Conservation (phyloP, 2,113 vertebrate species). For the Sula dactylatra region DNA sequence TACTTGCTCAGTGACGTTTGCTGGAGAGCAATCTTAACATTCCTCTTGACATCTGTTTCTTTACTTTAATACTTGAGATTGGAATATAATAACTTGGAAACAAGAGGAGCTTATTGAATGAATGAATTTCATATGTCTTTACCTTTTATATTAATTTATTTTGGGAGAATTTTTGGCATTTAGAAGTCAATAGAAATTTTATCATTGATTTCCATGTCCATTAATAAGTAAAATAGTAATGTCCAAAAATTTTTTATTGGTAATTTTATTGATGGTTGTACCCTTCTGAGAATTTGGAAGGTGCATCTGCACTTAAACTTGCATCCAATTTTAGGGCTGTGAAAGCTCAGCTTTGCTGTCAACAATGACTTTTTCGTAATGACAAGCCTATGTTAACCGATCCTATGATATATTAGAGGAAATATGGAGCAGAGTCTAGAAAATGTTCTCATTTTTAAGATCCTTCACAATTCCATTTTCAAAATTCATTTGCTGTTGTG, state of each 20-base stretch:
- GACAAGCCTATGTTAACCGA: background rate
- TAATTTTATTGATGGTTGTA: background rate
- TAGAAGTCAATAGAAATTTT: background rate
- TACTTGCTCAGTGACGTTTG: background rate
- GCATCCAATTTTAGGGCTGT: background rate
- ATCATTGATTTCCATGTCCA: background rate
- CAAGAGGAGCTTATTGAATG: background rate
- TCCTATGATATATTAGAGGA: background rate
- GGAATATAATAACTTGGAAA: background rate
- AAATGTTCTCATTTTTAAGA: background rate
- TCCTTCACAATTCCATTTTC: background rate
- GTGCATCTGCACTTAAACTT: background rate
- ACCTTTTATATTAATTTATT: background rate
- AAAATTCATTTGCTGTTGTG: background rate
- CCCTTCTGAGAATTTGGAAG: background rate
- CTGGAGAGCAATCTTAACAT: background rate
- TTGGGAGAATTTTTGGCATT: background rate
- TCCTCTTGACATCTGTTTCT: background rate
- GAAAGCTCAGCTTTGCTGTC: background rate
- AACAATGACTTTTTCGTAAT: background rate
- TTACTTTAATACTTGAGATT: background rate
- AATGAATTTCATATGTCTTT: background rate
- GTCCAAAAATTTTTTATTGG: fast-evolving
- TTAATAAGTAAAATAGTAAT: background rate
- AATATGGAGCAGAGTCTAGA: background rate